Evolutionary conservation across 23 tunicate species (phyloP).

Genomic region (Oikopleura albicans): DNA sequence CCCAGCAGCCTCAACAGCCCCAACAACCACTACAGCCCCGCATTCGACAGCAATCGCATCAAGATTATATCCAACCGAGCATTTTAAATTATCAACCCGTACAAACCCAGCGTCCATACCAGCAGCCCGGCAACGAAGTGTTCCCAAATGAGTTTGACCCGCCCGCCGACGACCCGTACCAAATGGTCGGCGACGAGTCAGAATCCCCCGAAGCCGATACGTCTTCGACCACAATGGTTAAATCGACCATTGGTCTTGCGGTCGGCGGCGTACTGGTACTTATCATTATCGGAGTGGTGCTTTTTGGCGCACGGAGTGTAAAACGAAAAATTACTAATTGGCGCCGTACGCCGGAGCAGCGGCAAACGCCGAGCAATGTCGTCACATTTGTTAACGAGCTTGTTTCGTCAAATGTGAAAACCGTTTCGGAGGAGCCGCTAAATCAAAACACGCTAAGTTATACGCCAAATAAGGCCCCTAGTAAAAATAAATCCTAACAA

Average conservation of each 20-base stretch:
- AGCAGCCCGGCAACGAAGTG: neutral
- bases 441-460: too few species aligned
- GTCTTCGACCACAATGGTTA: neutral
- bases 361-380: neutral
- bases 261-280: neutral
- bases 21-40: neutral
- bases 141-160: neutral
- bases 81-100: neutral
- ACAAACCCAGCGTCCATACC: neutral
- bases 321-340: neutral
- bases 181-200: neutral
- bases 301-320: neutral
- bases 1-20: neutral
- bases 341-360: neutral
- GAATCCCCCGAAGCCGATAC: neutral
- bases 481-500: too few species aligned
- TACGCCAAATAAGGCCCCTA: too few species aligned
- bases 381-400: conserved; percentile 10
- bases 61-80: neutral
- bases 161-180: neutral
- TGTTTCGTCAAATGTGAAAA: neutral
- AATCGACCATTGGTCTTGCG: neutral
- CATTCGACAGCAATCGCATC: neutral
- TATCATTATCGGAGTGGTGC: neutral
- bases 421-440: neutral